Percentiles rank a stretch among this genome's conserved stretches.
Conservation (phyloP, 2,888 invertebrate species). For the Campoletis raptor region DNA sequence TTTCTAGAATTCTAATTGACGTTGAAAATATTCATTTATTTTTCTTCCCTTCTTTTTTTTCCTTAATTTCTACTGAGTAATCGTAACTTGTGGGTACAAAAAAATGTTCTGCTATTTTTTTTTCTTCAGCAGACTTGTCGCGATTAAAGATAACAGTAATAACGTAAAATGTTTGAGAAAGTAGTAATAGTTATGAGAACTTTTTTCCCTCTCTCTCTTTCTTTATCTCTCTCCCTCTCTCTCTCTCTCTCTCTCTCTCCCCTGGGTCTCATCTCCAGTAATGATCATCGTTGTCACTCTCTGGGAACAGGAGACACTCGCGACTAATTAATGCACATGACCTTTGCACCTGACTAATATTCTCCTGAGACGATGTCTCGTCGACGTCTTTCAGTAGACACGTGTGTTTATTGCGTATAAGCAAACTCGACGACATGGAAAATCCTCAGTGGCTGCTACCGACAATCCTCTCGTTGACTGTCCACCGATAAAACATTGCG, state of each 20-base stretch:
- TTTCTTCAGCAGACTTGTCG: neutral
- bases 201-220: neutral
- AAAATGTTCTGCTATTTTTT: neutral
- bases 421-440: constrained; percentile 1
- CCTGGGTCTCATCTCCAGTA: neutral
- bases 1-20: neutral
- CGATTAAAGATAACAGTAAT: neutral
- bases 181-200: constrained; percentile 11
- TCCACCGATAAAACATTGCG: constrained; percentile 1
- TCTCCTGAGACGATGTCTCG: constrained; percentile 23
- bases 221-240: neutral
- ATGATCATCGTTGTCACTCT: constrained; percentile 2
- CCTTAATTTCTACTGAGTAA: neutral
- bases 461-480: constrained; percentile 10
- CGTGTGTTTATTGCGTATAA: constrained; percentile 4
- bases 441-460: constrained; percentile 14
- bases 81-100: neutral
- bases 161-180: neutral
- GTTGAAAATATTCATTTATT: neutral
- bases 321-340: constrained; percentile 24
- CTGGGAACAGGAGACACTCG: constrained; percentile 24
- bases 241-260: neutral
- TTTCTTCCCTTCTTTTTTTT: neutral
- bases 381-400: constrained; percentile 2
- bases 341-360: constrained; percentile 25